Base-by-base conservation (phyloP, 2,888 invertebrate species). In the Harpalus rufipes region DNA sequence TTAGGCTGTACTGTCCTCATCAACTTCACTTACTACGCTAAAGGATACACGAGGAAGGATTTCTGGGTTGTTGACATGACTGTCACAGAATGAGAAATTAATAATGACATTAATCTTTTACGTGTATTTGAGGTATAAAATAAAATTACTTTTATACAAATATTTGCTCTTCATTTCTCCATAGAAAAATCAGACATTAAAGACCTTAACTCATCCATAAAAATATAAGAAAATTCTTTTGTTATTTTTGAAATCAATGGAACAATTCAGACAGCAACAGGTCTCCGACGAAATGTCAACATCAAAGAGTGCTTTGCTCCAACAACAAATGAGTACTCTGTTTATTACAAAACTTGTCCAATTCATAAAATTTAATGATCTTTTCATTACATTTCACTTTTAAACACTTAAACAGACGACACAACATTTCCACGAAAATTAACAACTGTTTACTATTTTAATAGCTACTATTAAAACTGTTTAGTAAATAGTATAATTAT, bases 21-120 rank as follows among this genome's bases (percentile, higher is more conserved):
- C 7, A 25, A 58, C 25, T 78, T 78, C 56, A 18, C 25, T 5
- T 78, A 78, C 56, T 78, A 76, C 21, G 16, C 56, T 78, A 56
- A 58, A 58, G 7, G 18, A 3, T n/a, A 4, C 7, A 58, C 58
- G 6, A 56, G 58, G 4, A 78, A 58, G 12, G 14, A 18, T 25
- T 58, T 78, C 6, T 78, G 32, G 21, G n/a, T 78, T 12, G 72
- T 74, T 44, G 41, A 74, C 12, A 21, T 74, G 16, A 10, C 68
- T 14, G 44, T 51, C 8, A 51, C 12, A 12, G 44, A 51, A 0
- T 32, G 32, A 32, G 32, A 32, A 32, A 32, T 32, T 32, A 32
- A 10, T 51, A 51, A 51, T 51, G 8, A 3, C 44, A 8, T 51
- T 51, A 51, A 51, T 51, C 12, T 10, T 51, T 51, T 12, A 51